phyloP scores from a whole-genome alignment of 2,888 invertebrate genomes.

The Thymelicus lineola region DNA sequence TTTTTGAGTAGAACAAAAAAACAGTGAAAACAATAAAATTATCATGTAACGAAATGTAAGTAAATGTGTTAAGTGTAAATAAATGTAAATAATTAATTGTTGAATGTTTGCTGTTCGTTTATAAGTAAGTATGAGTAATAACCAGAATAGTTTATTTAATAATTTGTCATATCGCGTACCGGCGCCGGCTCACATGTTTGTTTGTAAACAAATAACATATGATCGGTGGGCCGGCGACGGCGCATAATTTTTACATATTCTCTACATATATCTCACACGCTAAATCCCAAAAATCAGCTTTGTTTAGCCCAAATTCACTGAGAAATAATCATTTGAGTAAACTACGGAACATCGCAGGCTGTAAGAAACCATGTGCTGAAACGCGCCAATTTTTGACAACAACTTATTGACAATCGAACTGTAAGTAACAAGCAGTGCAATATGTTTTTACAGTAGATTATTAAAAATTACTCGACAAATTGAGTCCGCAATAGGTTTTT shows the following conservation, averaged over 20 bases:
- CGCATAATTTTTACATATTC: conserved; percentile 46
- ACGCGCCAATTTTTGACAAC: conserved; percentile 76
- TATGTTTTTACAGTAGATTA: conserved; percentile 19
- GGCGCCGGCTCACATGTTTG: conserved; percentile 62
- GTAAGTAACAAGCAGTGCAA: conserved; percentile 14
- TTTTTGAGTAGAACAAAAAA: no score
- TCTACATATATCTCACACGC: conserved; percentile 47
- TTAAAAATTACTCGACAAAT: conserved; percentile 28
- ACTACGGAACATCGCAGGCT: conserved; percentile 45
- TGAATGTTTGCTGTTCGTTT: background rate
- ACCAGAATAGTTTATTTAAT: background rate
- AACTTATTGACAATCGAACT: conserved; percentile 25
- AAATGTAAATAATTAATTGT: background rate
- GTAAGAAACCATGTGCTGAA: conserved; percentile 66
- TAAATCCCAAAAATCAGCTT: conserved; percentile 50
- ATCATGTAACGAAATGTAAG: no score
- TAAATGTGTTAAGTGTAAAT: no score
- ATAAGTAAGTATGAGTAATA: background rate
- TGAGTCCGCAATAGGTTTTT: conserved; percentile 10
- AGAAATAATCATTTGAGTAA: conserved; percentile 53
- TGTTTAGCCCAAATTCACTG: conserved; percentile 42
- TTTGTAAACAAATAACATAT: conserved; percentile 85
- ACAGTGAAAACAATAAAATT: no score
- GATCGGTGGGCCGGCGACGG: conserved; percentile 54
- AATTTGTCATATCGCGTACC: conserved; percentile 56